phyloP scores from a whole-genome alignment of 2,113 vertebrate species.

The Cottus gobio region DNA sequence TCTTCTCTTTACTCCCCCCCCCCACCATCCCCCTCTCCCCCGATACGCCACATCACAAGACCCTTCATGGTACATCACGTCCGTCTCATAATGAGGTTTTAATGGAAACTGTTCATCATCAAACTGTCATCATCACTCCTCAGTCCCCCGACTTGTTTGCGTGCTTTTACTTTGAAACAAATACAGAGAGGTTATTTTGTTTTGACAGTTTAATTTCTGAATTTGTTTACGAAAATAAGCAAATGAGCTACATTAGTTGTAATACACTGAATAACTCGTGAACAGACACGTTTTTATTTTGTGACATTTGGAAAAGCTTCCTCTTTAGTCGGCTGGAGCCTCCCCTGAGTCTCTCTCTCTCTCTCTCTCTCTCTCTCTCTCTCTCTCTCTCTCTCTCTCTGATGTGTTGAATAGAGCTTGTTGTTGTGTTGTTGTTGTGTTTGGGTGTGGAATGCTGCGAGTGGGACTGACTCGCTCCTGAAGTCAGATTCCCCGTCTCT shows the following conservation, averaged over 20 bases:
- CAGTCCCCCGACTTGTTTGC: neutral
- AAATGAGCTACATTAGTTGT: too few relatives aligned
- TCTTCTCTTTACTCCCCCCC: neutral
- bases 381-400: neutral
- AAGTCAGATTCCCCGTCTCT: slow-evolving; percentile 39
- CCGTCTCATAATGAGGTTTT: slow-evolving; percentile 62
- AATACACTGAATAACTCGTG: neutral
- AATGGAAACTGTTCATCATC: slow-evolving; percentile 70
- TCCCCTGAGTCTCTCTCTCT: neutral
- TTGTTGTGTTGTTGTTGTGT: slow-evolving; percentile 71
- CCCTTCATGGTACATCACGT: slow-evolving; percentile 41
- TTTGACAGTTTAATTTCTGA: neutral
- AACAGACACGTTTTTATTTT: slow-evolving; percentile 26
- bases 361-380: neutral
- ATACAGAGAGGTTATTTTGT: neutral
- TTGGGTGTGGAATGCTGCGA: slow-evolving; percentile 76
- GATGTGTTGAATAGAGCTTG: slow-evolving; percentile 53
- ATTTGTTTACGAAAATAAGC: neutral
- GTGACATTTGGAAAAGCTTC: slow-evolving; percentile 16
- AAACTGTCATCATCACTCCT: slow-evolving; percentile 22
- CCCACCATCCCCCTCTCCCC: neutral
- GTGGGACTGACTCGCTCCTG: slow-evolving; percentile 72
- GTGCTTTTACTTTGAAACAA: neutral
- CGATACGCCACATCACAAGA: slow-evolving; percentile 47
- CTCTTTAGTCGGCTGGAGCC: too few relatives aligned